A percentile compares a stretch with the other conserved stretches of the same genome.
phyloP scores from a whole-genome alignment of 2,797 vertebrate genomes.

The Eremophila alpestris region DNA sequence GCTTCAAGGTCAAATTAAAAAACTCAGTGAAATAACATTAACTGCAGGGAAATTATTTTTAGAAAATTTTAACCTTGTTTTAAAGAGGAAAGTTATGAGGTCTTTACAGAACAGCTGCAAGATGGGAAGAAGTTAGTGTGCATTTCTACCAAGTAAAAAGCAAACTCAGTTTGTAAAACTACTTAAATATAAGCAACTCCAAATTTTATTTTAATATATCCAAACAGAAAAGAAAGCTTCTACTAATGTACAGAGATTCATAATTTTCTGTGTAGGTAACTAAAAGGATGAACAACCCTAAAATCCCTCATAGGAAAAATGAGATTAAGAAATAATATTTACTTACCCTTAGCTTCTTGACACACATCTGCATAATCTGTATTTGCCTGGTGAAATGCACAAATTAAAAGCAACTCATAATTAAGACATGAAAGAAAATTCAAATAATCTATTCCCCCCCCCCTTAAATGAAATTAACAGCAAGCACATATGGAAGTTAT shows the following conservation, averaged over 20 bases:
- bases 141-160: neutral
- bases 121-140: neutral
- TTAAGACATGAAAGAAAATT: neutral
- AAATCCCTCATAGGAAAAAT: neutral
- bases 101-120: neutral
- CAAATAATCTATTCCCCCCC: accelerated
- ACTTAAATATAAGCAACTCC: neutral
- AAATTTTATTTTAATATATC: neutral
- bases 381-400: neutral
- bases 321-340: neutral
- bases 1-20: neutral
- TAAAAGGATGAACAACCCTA: neutral
- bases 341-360: neutral
- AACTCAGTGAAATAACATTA: neutral
- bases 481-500: neutral
- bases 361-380: neutral
- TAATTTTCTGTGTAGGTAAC: neutral
- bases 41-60: neutral
- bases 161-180: neutral
- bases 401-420: neutral
- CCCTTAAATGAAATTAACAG: neutral
- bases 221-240: neutral
- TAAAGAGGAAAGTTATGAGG: neutral
- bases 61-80: neutral
- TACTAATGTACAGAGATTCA: neutral